Evolutionary conservation across 1,140 invertebrate species (phyloP).

Genomic region (Calosoma granatense): DNA sequence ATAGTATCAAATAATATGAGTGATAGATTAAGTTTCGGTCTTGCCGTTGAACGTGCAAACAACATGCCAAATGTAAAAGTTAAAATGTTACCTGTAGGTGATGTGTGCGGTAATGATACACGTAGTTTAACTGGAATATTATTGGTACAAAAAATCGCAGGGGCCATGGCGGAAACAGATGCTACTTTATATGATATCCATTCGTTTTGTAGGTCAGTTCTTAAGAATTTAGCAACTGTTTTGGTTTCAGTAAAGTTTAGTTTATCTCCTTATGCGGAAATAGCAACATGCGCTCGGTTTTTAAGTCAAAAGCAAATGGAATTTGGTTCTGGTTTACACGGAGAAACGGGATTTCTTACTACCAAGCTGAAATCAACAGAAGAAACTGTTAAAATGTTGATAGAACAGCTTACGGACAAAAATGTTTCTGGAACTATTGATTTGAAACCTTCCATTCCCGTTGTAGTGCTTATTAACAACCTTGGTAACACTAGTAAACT

Average conservation of each 20-base stretch:
- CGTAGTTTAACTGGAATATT: slow-evolving; percentile 50
- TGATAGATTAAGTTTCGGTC: slow-evolving; percentile 28
- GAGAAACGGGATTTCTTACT: slow-evolving; percentile 46
- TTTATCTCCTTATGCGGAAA: slow-evolving; percentile 10
- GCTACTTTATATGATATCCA: slow-evolving; percentile 38
- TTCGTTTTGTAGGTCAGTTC: slow-evolving; percentile 24
- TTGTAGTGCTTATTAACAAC: slow-evolving; percentile 52
- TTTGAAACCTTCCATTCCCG: slow-evolving; percentile 16
- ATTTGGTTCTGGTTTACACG: slow-evolving; percentile 54
- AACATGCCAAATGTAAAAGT: slow-evolving; percentile 24
- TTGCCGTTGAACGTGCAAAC: slow-evolving; percentile 29
- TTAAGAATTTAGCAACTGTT: slow-evolving; percentile 25
- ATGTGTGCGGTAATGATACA: slow-evolving; percentile 31
- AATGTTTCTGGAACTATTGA: slow-evolving; percentile 1
- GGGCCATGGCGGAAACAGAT: slow-evolving; percentile 52
- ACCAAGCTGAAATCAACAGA: slow-evolving; percentile 20
- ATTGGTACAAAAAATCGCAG: slow-evolving; percentile 55
- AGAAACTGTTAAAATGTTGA: slow-evolving; percentile 16
- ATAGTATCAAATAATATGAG: slow-evolving; percentile 24
- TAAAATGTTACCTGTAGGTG: slow-evolving; percentile 22
- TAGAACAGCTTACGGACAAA: slow-evolving; percentile 14
- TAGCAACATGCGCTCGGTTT: slow-evolving; percentile 7
- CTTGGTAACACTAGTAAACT: slow-evolving; percentile 46
- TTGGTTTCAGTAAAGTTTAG: slow-evolving; percentile 22
- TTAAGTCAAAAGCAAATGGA: slow-evolving; percentile 44